These are phyloP conservation scores for Pachyseris speciosa DNA, from an alignment of 64 coral and sea anemone species.

Conservation along the genomic window DNA sequence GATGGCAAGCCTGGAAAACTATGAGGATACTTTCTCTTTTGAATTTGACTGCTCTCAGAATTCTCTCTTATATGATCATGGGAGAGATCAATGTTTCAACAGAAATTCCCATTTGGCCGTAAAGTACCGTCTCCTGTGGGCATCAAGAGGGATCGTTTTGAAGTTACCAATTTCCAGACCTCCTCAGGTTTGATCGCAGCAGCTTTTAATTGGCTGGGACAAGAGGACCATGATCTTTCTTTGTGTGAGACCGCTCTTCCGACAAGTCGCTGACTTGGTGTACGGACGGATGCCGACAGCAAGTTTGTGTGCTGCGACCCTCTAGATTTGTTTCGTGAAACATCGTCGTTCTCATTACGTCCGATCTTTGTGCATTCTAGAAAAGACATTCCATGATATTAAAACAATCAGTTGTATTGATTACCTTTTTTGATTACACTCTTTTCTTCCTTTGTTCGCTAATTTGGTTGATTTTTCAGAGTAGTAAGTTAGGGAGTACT, in stretches of 20 bases:
- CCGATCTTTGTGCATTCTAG: too few relatives aligned
- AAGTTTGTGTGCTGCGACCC: neutral
- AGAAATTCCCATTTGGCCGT: neutral
- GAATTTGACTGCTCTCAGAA: too few relatives aligned
- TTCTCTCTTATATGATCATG: neutral
- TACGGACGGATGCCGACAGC: neutral
- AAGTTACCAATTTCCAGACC: neutral
- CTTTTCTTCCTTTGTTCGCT: too few relatives aligned
- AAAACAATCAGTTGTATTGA: too few relatives aligned
- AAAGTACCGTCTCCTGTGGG: neutral
- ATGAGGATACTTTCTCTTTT: too few relatives aligned
- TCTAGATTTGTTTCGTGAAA: neutral
- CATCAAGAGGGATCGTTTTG: neutral
- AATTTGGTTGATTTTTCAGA: too few relatives aligned
- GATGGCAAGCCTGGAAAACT: neutral
- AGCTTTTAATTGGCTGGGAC: neutral
- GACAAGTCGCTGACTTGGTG: neutral
- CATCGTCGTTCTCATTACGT: too few relatives aligned
- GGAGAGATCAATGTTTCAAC: neutral
- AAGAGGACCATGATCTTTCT: neutral
- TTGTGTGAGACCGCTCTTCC: neutral
- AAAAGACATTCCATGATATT: too few relatives aligned
- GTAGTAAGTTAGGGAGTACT: too few relatives aligned
- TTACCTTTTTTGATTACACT: too few relatives aligned
- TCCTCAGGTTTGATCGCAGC: neutral